Evolutionary conservation across 1,140 invertebrate genomes (phyloP).

Genomic region (Ceratina calcarata): DNA sequence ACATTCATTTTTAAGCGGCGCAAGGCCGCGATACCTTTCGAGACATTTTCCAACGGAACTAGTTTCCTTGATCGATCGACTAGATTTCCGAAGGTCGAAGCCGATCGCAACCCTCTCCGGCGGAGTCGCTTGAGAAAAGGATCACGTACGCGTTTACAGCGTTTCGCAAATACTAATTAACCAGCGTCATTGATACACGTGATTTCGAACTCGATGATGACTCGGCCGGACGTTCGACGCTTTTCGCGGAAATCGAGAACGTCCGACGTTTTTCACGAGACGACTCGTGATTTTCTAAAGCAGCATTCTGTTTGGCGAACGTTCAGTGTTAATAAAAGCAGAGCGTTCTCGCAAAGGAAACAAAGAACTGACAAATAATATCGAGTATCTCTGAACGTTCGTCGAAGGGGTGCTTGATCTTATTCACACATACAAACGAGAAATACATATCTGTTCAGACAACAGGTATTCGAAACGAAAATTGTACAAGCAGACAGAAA

Average conservation of each 20-base stretch:
- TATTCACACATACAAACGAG: not conserved
- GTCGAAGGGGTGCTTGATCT: too few species aligned
- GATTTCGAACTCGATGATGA: constrained; percentile 24
- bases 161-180: constrained; percentile 13
- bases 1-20: too few species aligned
- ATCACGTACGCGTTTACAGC: constrained; percentile 5
- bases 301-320: too few species aligned
- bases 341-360: too few species aligned
- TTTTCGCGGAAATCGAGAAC: not conserved
- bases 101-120: not conserved
- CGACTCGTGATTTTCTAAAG: too few species aligned
- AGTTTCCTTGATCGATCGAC: not conserved
- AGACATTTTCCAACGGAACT: not conserved
- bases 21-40: too few species aligned
- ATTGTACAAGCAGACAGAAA: not conserved
- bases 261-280: too few species aligned
- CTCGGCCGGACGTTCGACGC: constrained; percentile 11
- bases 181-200: not conserved
- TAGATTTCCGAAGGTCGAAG: too few species aligned
- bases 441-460: not conserved
- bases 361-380: too few species aligned
- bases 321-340: not conserved
- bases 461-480: not conserved
- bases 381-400: too few species aligned
- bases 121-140: not conserved